These are phyloP conservation scores for Enteromius afrohamiltoni DNA, from an alignment of 2,797 vertebrate species.

Conservation along the genomic window DNA sequence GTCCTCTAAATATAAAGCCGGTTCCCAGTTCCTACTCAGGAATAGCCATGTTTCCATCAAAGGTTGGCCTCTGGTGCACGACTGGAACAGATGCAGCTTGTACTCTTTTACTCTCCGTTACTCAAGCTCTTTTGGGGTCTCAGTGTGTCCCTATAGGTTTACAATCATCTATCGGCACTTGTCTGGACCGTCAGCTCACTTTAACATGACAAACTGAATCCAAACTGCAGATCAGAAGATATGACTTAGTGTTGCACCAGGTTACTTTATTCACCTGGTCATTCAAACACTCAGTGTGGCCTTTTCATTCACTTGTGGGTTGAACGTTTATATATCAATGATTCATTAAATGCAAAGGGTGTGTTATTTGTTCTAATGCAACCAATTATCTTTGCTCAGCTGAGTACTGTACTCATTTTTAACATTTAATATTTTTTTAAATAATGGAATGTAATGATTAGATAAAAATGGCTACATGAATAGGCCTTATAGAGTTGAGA, in stretches of 20 bases:
- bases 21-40: conserved; percentile 45
- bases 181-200: conserved; percentile 14
- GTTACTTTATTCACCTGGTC: neutral
- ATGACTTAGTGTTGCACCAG: neutral
- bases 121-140: conserved; percentile 34
- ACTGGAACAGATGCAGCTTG: conserved; percentile 49
- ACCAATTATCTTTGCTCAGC: neutral
- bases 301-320: neutral
- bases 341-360: conserved; percentile 8
- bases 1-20: conserved; percentile 52
- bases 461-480: neutral
- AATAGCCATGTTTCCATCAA: conserved; percentile 56
- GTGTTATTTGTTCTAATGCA: neutral
- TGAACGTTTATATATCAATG: neutral
- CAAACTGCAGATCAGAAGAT: conserved; percentile 20
- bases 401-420: neutral
- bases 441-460: neutral
- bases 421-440: neutral
- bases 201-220: conserved; percentile 31
- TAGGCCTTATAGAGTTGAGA: neutral
- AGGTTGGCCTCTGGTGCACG: conserved; percentile 44
- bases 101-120: conserved; percentile 15
- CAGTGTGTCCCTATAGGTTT: conserved; percentile 39
- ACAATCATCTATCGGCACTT: conserved; percentile 40
- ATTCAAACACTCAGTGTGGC: neutral